Evolutionary conservation across 1,140 invertebrate genomes (phyloP).

Genomic region (Pogonus chalceus): DNA sequence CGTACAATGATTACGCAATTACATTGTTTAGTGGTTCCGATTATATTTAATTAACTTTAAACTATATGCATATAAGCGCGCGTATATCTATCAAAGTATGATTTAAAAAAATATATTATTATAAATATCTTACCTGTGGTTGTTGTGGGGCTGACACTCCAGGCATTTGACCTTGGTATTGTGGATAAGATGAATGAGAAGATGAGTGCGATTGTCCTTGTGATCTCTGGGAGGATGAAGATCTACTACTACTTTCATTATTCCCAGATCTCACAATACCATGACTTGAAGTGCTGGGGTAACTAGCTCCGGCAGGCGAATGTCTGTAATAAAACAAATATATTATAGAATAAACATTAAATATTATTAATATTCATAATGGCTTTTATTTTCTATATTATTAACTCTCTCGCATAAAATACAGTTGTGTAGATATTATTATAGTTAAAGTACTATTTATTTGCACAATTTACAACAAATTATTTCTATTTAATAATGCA

Average conservation of each 20-base stretch:
- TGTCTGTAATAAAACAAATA: slow-evolving; percentile 25
- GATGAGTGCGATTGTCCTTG: slow-evolving; percentile 18
- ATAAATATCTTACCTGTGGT: slow-evolving; percentile 25
- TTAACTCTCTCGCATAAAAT: too few species aligned
- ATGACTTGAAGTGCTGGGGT: slow-evolving; percentile 20
- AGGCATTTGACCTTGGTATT: slow-evolving; percentile 7
- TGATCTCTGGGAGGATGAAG: slow-evolving; percentile 24
- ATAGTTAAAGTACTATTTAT: background rate
- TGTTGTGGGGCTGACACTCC: slow-evolving; percentile 20
- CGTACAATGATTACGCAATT: too few species aligned
- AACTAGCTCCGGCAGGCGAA: slow-evolving; percentile 26
- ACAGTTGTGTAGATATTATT: too few species aligned
- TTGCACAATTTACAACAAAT: slow-evolving; percentile 6
- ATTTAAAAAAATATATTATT: too few species aligned
- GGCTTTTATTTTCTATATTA: slow-evolving; percentile 11
- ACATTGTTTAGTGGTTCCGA: too few species aligned
- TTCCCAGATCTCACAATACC: slow-evolving; percentile 24
- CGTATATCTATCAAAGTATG: too few species aligned
- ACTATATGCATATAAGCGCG: too few species aligned
- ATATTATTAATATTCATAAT: slow-evolving; percentile 7
- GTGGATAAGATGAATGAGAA: slow-evolving; percentile 17
- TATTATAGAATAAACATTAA: slow-evolving; percentile 6
- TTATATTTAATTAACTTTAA: too few species aligned
- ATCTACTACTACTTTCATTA: slow-evolving; percentile 24
- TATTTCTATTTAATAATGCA: slow-evolving; percentile 11